These are phyloP conservation scores for Drosophila lacertosa DNA, from an alignment of 1,140 invertebrate species.

Conservation along the genomic window DNA sequence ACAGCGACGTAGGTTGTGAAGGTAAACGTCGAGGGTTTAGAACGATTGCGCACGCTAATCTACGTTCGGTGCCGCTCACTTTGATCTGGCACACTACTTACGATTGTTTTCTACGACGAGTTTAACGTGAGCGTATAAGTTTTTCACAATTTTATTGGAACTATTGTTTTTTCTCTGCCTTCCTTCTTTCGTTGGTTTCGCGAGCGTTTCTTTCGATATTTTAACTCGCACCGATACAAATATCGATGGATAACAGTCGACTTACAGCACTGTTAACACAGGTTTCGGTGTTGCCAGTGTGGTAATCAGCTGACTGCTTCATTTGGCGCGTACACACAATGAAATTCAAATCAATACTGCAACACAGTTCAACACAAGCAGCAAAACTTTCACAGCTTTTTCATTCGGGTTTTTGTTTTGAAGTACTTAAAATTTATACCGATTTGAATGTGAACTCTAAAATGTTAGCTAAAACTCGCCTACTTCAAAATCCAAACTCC, in stretches of 20 bases:
- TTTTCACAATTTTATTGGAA: slow-evolving; percentile 55
- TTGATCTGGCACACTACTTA: slow-evolving; percentile 9
- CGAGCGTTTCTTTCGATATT: slow-evolving; percentile 23
- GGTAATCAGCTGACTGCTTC: slow-evolving; percentile 14
- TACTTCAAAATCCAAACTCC: slow-evolving; percentile 29
- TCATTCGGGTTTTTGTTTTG: not conserved
- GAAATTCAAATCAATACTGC: slow-evolving; percentile 5
- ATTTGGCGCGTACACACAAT: slow-evolving; percentile 28
- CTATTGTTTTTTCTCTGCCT: slow-evolving; percentile 66
- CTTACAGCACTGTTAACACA: slow-evolving; percentile 10
- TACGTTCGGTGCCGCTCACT: slow-evolving; percentile 18
- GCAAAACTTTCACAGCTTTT: slow-evolving; percentile 3
- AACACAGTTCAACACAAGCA: not conserved
- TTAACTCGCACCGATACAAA: not conserved
- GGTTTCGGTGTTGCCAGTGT: slow-evolving; percentile 18
- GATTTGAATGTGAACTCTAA: slow-evolving; percentile 3
- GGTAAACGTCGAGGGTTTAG: slow-evolving; percentile 29
- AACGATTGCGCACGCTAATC: slow-evolving; percentile 21
- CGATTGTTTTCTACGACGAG: slow-evolving; percentile 15
- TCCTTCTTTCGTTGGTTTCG: slow-evolving; percentile 37
- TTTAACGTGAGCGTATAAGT: slow-evolving; percentile 63
- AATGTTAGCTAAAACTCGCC: not conserved
- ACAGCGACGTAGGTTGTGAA: slow-evolving; percentile 34
- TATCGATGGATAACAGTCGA: slow-evolving; percentile 9
- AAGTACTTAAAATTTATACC: slow-evolving; percentile 35